A percentile compares a stretch with the other conserved stretches of the same genome.
Evolutionary conservation across 2,113 vertebrate species (phyloP).

Genomic region (Ammospiza nelsoni): DNA sequence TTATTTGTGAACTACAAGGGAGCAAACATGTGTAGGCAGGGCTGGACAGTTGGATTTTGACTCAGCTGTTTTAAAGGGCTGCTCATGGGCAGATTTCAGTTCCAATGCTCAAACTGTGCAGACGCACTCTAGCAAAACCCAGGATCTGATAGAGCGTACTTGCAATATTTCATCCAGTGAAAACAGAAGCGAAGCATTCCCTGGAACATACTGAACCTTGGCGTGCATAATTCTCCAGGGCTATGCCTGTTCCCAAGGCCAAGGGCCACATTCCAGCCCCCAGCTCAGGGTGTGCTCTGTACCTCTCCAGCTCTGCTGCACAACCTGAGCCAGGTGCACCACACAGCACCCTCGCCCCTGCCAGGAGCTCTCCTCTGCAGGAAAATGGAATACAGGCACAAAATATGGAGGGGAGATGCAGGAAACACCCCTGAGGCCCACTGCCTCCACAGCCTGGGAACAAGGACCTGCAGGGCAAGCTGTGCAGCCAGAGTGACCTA

Average conservation of each 20-base stretch:
- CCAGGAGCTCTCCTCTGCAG: not conserved
- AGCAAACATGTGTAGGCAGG: not conserved
- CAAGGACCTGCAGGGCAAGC: not conserved
- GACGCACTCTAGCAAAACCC: not conserved
- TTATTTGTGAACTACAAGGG: not conserved
- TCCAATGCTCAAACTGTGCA: not conserved
- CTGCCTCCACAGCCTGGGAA: not conserved
- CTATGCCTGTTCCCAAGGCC: not conserved
- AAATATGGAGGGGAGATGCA: not conserved
- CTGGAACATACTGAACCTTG: constrained; percentile 26
- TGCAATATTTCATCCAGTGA: not conserved
- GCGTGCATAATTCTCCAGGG: not conserved
- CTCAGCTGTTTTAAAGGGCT: not conserved
- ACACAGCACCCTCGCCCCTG: rapidly evolving
- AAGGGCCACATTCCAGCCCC: not conserved
- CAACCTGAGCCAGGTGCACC: not conserved
- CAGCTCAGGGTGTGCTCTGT: rapidly evolving
- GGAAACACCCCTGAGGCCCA: not conserved
- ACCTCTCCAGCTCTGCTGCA: not conserved
- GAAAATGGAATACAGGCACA: not conserved
- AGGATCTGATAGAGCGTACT: not conserved
- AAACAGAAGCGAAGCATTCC: constrained; percentile 13
- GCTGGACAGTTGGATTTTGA: not conserved
- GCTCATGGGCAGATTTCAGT: not conserved
- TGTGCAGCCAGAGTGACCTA: not conserved